A percentile compares a stretch with the other conserved stretches of the same genome.
These are phyloP conservation scores for Brenthis daphne DNA, from an alignment of 2,888 invertebrate genomes.

Conservation along the genomic window DNA sequence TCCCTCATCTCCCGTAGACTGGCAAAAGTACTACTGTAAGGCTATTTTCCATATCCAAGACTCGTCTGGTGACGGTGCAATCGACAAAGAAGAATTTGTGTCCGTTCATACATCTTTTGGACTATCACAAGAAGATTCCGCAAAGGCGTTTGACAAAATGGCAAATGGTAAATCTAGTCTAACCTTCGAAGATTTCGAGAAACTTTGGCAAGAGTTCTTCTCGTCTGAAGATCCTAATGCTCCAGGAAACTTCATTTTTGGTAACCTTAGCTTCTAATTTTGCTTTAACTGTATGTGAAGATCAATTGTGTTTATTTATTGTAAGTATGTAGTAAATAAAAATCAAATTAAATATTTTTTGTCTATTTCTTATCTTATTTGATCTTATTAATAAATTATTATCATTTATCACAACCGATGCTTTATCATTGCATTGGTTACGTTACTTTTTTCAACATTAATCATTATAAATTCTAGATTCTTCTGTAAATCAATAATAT, in stretches of 20 bases:
- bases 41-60: slow-evolving; percentile 94
- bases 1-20: slow-evolving; percentile 87
- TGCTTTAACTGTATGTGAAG: slow-evolving; percentile 13
- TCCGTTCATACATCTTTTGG: slow-evolving; percentile 91
- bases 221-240: slow-evolving; percentile 88
- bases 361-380: background rate
- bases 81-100: slow-evolving; percentile 92
- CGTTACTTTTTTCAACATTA: too few relatives aligned
- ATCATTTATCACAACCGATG: background rate
- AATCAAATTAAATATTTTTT: slow-evolving; percentile 16
- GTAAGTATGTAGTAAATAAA: slow-evolving; percentile 8
- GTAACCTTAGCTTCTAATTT: slow-evolving; percentile 87
- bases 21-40: slow-evolving; percentile 92
- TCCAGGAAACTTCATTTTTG: slow-evolving; percentile 93
- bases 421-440: too few relatives aligned
- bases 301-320: slow-evolving; percentile 17
- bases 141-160: slow-evolving; percentile 90
- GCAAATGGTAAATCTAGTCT: slow-evolving; percentile 88
- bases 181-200: slow-evolving; percentile 88
- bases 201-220: slow-evolving; percentile 93
- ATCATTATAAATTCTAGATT: too few relatives aligned
- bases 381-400: background rate
- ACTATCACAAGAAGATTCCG: slow-evolving; percentile 86
- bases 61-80: slow-evolving; percentile 88
- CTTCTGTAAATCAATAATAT: too few relatives aligned